phyloP scores from a whole-genome alignment of 2,797 vertebrate genomes.

The Gouania willdenowi region DNA sequence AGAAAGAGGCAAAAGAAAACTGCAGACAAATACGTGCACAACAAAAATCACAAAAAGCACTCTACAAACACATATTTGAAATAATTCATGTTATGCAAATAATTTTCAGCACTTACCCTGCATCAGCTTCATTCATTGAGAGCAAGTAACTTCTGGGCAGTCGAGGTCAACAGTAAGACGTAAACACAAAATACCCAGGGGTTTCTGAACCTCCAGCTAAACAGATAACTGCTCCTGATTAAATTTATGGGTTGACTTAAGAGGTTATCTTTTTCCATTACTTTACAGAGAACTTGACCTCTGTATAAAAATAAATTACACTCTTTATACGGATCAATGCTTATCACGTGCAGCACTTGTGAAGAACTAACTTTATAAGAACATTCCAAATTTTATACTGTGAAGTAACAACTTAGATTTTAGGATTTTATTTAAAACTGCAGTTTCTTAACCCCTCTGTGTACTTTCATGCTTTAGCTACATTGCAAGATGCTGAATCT shows the following conservation, averaged over 20 bases:
- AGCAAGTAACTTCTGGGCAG: slow-evolving; percentile 10
- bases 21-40: slow-evolving; percentile 11
- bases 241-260: slow-evolving; percentile 2
- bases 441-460: no score
- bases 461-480: no score
- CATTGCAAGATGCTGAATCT: no score
- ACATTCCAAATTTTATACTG: no score
- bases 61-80: not conserved
- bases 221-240: not conserved
- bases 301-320: slow-evolving; percentile 13
- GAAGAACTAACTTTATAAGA: slow-evolving; percentile 2
- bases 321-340: slow-evolving; percentile 12
- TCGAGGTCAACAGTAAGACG: slow-evolving; percentile 6
- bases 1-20: slow-evolving; percentile 12
- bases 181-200: slow-evolving; percentile 6
- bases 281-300: slow-evolving; percentile 3
- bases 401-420: no score
- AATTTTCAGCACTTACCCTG: slow-evolving; percentile 10
- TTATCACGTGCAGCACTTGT: not conserved
- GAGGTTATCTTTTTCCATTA: slow-evolving; percentile 14
- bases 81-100: not conserved
- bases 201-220: slow-evolving; percentile 1
- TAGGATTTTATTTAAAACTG: no score
- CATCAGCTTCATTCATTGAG: slow-evolving; percentile 3
- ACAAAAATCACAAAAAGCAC: not conserved